A percentile compares a stretch with the other conserved stretches of the same genome.
Conservation (phyloP, 1,140 invertebrate genomes). For the Homalodisca vitripennis region DNA sequence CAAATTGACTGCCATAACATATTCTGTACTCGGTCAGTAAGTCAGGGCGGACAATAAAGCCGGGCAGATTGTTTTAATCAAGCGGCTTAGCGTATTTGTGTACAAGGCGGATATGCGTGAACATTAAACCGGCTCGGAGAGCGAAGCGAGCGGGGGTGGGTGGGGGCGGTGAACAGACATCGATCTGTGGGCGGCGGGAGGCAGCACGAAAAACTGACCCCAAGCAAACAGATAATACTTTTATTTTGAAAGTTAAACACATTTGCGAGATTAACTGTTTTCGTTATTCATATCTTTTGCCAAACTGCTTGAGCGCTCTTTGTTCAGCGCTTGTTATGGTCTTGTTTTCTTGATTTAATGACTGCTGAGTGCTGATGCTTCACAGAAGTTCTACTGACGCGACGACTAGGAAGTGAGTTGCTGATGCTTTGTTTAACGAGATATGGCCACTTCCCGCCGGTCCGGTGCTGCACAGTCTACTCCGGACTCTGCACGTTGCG, state of each 20-base stretch:
- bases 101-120: constrained; percentile 3
- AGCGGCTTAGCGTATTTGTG: constrained; percentile 21
- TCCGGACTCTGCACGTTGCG: no score
- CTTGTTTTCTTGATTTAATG: no score
- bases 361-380: no score
- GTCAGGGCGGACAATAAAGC: background rate
- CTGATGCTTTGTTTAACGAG: no score
- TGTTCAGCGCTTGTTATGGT: no score
- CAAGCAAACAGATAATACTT: constrained; percentile 26
- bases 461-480: no score
- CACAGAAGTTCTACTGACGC: no score
- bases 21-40: constrained; percentile 18
- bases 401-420: no score
- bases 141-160: background rate
- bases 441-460: no score
- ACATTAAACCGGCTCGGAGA: background rate
- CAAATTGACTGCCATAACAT: no score
- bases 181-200: constrained; percentile 7
- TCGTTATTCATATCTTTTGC: no score
- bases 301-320: no score
- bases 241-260: constrained; percentile 26
- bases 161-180: background rate
- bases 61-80: constrained; percentile 15
- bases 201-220: constrained; percentile 19
- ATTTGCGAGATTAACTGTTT: constrained; percentile 15